Evolutionary conservation across 1,140 invertebrate species (phyloP), one percentile per base, ranked within the genome.

Genomic region (Medauroidea extradentata): DNA sequence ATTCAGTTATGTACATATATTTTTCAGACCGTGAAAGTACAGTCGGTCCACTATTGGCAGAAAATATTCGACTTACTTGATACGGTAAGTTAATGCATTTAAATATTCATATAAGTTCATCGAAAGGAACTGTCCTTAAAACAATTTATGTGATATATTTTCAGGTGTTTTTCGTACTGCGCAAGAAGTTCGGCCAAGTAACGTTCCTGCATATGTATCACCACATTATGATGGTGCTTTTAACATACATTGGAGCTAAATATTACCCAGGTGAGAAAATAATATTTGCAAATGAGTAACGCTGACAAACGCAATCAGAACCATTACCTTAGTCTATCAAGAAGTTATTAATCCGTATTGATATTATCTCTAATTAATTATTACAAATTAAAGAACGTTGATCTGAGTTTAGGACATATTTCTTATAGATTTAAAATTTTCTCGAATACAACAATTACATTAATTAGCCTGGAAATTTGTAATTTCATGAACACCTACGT

Each of bases 151-250:
- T 62, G 3, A 52, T 57, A 34, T 27, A 56, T 57, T 78, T 79
- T 57, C 74, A 86, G 82, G 75, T 94, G 67, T 96, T 95, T 81
- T 96, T 96, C 77, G 85, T 95, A 21, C 74, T 95, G 62, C 81
- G 93, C 43, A 96, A 95, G 74, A 98, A 98, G 75, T 91, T 92
- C 73, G 88, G 87, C 64, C 95, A 98, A 73, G 87, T 97, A 52
- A 90, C 91, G 0, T 89, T 92, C 73, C 81, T 98, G 11, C 95
- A 98, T 74, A 83, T 98, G 13, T 96, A 97, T 73, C 95, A 98
- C 73, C 95, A 98, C 75, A 93, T 91, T 42, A 75, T 96, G 53
- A 98, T 93, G 82, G 79, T 83, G 2, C 55, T 85, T 0, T 78
- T 83, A 3, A 77, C 78, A 9, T 90, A 83, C 83, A 67, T 76